phyloP scores from a whole-genome alignment of 2,113 vertebrate species.

The Galbula dea region DNA sequence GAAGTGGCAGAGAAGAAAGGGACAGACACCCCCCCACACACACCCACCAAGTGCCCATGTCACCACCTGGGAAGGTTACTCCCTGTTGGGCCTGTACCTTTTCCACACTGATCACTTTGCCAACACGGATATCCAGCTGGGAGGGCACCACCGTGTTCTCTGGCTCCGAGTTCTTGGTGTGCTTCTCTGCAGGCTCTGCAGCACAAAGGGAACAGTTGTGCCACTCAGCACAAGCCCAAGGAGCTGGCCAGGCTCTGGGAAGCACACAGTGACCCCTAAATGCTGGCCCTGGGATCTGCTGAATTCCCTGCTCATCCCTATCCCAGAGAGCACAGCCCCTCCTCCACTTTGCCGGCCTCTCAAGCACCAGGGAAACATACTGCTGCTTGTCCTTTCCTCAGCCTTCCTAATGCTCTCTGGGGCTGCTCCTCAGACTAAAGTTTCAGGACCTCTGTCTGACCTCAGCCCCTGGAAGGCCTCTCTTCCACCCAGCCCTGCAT shows the following conservation, averaged over 20 bases:
- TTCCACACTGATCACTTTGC: conserved; percentile 88
- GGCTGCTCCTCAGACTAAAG: neutral
- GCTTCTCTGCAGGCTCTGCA: conserved; percentile 80
- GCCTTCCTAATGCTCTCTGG: neutral
- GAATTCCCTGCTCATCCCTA: neutral
- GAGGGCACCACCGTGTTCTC: conserved; percentile 82
- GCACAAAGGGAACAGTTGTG: neutral
- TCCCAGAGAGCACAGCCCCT: neutral
- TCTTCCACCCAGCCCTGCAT: neutral
- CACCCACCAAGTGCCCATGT: rapidly evolving
- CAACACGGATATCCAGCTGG: conserved; percentile 91
- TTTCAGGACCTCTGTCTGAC: neutral
- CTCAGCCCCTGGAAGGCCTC: neutral
- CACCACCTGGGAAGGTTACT: rapidly evolving
- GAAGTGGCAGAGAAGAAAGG: neutral
- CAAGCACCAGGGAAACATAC: neutral
- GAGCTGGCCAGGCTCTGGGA: neutral
- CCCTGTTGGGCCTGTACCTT: conserved; percentile 67
- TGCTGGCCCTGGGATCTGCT: rapidly evolving
- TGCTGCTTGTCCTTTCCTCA: neutral
- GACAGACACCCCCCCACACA: neutral
- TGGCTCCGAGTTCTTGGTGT: conserved; percentile 66
- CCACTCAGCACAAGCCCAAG: neutral
- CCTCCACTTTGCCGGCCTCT: neutral
- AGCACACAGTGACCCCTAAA: neutral